phyloP scores from a whole-genome alignment of 1,140 invertebrate genomes.

The Saccostrea cuccullata region DNA sequence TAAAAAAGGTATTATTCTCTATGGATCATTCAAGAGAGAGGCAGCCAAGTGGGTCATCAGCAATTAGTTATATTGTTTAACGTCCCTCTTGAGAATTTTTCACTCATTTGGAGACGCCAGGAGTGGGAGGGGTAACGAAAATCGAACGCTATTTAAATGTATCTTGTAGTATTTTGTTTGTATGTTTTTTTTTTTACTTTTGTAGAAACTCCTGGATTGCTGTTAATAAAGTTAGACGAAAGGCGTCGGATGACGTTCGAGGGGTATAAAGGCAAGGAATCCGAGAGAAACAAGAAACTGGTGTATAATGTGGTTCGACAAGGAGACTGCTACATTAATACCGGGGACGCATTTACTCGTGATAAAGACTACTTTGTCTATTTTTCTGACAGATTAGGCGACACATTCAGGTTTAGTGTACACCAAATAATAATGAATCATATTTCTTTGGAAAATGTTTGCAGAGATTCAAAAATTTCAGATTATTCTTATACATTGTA shows the following conservation, averaged over 20 bases:
- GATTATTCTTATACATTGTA: too few species aligned
- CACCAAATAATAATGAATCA: too few species aligned
- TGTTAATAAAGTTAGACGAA: constrained; percentile 21
- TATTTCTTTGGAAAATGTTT: too few species aligned
- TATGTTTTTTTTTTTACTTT: background rate
- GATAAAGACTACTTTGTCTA: constrained; percentile 75
- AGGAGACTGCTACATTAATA: constrained; percentile 70
- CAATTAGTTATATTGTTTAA: too few species aligned
- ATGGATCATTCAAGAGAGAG: too few species aligned
- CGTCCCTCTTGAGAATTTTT: too few species aligned
- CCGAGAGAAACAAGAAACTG: constrained; percentile 39
- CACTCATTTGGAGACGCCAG: too few species aligned
- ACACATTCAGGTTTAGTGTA: constrained; percentile 58
- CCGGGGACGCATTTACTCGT: constrained; percentile 71
- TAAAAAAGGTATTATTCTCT: too few species aligned
- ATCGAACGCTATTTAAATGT: too few species aligned
- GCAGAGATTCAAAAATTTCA: too few species aligned
- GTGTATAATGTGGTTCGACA: constrained; percentile 57
- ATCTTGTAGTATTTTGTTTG: background rate
- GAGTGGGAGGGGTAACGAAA: too few species aligned
- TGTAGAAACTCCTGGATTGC: background rate
- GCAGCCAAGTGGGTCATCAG: too few species aligned
- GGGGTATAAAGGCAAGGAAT: constrained; percentile 44
- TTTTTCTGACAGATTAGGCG: constrained; percentile 76
- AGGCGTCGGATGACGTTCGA: constrained; percentile 15